Conservation (phyloP, 2,888 invertebrate species). For the Leptopilina myrica region DNA sequence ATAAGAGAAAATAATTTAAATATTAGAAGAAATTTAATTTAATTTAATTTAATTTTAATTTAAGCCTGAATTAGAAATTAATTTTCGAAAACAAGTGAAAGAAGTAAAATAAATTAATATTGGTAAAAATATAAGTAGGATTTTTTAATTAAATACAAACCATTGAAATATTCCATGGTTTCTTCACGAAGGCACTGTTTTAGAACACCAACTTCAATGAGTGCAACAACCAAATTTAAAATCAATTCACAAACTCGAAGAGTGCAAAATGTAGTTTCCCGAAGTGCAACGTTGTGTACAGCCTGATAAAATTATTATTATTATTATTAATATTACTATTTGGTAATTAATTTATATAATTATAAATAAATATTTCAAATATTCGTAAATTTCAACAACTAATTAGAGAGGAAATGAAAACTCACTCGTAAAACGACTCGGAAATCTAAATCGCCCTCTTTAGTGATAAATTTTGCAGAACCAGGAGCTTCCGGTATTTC, state of each 20-base stretch:
- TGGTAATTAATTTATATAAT: too few species aligned
- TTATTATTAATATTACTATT: too few species aligned
- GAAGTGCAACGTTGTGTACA: slow-evolving; percentile 89
- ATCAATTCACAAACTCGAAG: slow-evolving; percentile 95
- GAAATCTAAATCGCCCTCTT: slow-evolving; percentile 95
- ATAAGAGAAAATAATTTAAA: background rate
- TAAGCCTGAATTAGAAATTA: background rate
- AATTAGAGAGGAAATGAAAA: slow-evolving; percentile 27
- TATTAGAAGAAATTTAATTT: too few species aligned
- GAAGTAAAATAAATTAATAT: too few species aligned
- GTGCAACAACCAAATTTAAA: slow-evolving; percentile 92
- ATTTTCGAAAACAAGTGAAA: too few species aligned
- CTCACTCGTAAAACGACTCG: slow-evolving; percentile 89
- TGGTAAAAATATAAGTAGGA: too few species aligned
- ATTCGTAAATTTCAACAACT: background rate
- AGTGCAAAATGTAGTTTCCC: slow-evolving; percentile 90
- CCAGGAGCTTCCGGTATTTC: slow-evolving; percentile 94
- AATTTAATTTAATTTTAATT: too few species aligned
- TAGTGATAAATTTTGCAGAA: slow-evolving; percentile 93
- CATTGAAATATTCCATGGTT: slow-evolving; percentile 46
- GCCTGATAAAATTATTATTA: slow-evolving; percentile 79
- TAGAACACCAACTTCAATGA: slow-evolving; percentile 93
- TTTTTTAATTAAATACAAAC: background rate
- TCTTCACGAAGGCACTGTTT: slow-evolving; percentile 73
- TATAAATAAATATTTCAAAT: background rate